phyloP scores from a whole-genome alignment of 2,888 invertebrate genomes.

The Diabrotica balteata region DNA sequence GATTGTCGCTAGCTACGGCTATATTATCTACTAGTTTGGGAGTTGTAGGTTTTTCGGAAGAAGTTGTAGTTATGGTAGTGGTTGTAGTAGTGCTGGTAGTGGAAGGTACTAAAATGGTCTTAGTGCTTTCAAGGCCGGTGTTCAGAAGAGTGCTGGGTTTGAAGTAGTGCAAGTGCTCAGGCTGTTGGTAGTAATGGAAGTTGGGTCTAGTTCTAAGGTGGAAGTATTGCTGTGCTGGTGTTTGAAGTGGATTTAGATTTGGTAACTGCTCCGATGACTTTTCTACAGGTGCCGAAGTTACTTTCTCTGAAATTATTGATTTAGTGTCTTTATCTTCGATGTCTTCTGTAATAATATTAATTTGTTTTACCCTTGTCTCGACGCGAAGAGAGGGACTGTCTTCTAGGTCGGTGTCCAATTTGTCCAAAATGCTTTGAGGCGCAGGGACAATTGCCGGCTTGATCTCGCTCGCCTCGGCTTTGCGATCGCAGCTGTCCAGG shows the following conservation, averaged over 20 bases:
- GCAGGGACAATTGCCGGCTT: conserved; percentile 59
- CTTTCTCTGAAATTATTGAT: conserved; percentile 48
- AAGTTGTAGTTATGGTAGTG: conserved; percentile 24
- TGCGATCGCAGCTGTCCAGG: conserved; percentile 77
- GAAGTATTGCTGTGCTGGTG: conserved; percentile 26
- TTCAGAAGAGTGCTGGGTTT: conserved; percentile 42
- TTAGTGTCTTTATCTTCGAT: conserved; percentile 47
- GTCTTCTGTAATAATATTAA: conserved; percentile 47
- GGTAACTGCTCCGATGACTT: conserved; percentile 22
- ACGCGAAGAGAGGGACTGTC: conserved; percentile 63
- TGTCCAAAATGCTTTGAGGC: conserved; percentile 51
- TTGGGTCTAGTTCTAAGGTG: conserved; percentile 33
- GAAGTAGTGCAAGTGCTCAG: conserved; percentile 38
- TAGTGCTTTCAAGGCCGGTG: conserved; percentile 38
- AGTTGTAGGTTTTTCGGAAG: conserved; percentile 40
- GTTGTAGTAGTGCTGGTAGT: conserved; percentile 41
- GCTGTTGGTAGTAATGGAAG: conserved; percentile 32
- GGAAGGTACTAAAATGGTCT: background rate
- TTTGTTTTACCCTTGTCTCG: conserved; percentile 54
- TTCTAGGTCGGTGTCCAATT: conserved; percentile 61
- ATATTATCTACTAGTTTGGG: conserved; percentile 26
- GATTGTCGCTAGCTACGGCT: conserved; percentile 26
- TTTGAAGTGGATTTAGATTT: conserved; percentile 11
- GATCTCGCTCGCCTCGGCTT: conserved; percentile 64
- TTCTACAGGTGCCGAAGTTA: conserved; percentile 32